phyloP scores from a whole-genome alignment of 2,888 invertebrate species.

The Euzetes globulus region DNA sequence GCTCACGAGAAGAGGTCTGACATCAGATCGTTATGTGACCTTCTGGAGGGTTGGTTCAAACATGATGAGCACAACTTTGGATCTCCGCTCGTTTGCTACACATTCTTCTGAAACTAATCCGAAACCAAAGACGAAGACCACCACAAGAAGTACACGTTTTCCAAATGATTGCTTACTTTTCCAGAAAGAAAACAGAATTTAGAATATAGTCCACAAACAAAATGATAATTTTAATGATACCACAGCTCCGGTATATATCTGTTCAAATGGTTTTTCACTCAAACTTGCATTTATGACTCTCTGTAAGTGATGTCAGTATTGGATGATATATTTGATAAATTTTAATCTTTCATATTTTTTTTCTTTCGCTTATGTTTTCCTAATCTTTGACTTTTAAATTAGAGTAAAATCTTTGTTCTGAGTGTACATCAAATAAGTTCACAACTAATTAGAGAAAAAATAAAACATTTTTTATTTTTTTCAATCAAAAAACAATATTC shows the following conservation, averaged over 20 bases:
- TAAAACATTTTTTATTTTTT: no score
- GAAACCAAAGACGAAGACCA: neutral
- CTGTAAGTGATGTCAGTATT: neutral
- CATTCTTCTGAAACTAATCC: neutral
- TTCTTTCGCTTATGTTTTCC: neutral
- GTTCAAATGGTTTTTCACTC: neutral
- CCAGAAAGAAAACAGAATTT: neutral
- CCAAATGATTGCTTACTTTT: slow-evolving; percentile 11
- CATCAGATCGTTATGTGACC: slow-evolving; percentile 1
- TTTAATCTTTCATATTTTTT: neutral
- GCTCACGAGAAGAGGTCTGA: neutral
- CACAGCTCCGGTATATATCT: neutral
- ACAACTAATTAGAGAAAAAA: no score
- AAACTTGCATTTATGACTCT: neutral
- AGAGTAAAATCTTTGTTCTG: neutral
- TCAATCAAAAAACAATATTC: no score
- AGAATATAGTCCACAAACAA: slow-evolving; percentile 2
- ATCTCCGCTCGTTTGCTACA: neutral
- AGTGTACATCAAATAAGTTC: no score
- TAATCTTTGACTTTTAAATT: neutral
- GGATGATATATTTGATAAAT: slow-evolving; percentile 8
- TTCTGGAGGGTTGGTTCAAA: slow-evolving; percentile 6
- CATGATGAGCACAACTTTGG: neutral
- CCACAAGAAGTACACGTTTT: slow-evolving; percentile 14
- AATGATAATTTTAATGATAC: slow-evolving; percentile 13